Evolutionary conservation across 2,113 vertebrate genomes (phyloP).

Genomic region (Mesitornis unicolor): DNA sequence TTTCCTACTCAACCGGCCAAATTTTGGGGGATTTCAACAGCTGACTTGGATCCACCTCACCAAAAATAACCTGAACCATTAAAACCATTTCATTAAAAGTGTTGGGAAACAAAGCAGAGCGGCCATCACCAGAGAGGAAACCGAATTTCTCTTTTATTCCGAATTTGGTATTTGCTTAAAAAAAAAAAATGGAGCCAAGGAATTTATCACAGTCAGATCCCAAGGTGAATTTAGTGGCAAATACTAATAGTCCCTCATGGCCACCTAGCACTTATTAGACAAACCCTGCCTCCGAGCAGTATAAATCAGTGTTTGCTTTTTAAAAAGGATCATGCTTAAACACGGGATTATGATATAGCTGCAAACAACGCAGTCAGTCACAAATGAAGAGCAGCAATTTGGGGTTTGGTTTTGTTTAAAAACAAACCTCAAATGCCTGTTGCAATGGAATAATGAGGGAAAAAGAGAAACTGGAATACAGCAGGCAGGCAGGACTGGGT

Average conservation of each 20-base stretch:
- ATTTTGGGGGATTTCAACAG: not conserved
- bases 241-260: slow-evolving; percentile 68
- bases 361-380: not conserved
- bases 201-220: slow-evolving; percentile 63
- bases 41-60: no score
- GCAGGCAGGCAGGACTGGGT: not conserved
- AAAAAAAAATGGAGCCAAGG: slow-evolving; percentile 55
- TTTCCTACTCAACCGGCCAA: not conserved
- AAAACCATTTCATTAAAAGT: not conserved
- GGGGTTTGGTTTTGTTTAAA: not conserved
- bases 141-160: not conserved
- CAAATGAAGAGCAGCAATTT: not conserved
- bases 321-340: slow-evolving; percentile 11
- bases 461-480: not conserved
- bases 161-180: slow-evolving; percentile 50
- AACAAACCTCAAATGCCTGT: not conserved
- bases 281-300: slow-evolving; percentile 64
- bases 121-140: not conserved
- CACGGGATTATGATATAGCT: not conserved
- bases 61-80: not conserved
- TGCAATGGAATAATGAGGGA: not conserved
- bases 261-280: slow-evolving; percentile 68
- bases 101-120: not conserved
- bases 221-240: slow-evolving; percentile 74
- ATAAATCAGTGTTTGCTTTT: slow-evolving; percentile 42